Conservation (phyloP, 2,888 invertebrate genomes). For the Gastracanthus pulcherrimus region DNA sequence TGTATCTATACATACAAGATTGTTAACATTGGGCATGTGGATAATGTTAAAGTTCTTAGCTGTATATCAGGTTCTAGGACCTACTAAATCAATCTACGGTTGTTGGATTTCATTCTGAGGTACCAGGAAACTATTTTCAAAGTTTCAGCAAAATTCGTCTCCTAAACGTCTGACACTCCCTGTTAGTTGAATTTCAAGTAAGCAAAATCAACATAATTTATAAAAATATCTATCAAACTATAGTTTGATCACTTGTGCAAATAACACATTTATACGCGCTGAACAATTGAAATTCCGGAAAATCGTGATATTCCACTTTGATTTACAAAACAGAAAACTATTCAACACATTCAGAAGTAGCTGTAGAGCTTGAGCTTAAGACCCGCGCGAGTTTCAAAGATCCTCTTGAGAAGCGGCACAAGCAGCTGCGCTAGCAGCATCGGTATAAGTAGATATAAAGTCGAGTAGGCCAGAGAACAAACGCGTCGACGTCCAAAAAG, state of each 20-base stretch:
- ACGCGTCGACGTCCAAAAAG: neutral
- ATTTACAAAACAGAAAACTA: neutral
- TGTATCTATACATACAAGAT: too few relatives aligned
- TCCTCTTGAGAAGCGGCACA: neutral
- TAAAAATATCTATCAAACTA: neutral
- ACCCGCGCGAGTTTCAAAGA: constrained; percentile 11
- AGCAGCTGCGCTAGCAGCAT: neutral
- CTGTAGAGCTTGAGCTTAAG: neutral
- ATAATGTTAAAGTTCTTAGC: too few relatives aligned
- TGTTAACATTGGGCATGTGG: too few relatives aligned
- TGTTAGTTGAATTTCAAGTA: too few relatives aligned
- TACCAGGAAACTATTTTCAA: too few relatives aligned
- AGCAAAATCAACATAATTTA: neutral
- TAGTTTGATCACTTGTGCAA: too few relatives aligned
- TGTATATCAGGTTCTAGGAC: too few relatives aligned
- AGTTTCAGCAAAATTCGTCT: too few relatives aligned
- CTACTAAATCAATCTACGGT: too few relatives aligned
- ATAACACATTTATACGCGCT: neutral
- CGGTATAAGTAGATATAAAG: neutral
- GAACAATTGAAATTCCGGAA: neutral
- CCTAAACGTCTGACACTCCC: too few relatives aligned
- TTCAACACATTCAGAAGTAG: neutral
- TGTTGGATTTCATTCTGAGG: too few relatives aligned
- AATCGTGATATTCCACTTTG: neutral
- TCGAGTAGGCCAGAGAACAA: neutral